These are phyloP conservation scores for Pseudorectes ferrugineus DNA, from an alignment of 2,113 vertebrate genomes.

Conservation along the genomic window DNA sequence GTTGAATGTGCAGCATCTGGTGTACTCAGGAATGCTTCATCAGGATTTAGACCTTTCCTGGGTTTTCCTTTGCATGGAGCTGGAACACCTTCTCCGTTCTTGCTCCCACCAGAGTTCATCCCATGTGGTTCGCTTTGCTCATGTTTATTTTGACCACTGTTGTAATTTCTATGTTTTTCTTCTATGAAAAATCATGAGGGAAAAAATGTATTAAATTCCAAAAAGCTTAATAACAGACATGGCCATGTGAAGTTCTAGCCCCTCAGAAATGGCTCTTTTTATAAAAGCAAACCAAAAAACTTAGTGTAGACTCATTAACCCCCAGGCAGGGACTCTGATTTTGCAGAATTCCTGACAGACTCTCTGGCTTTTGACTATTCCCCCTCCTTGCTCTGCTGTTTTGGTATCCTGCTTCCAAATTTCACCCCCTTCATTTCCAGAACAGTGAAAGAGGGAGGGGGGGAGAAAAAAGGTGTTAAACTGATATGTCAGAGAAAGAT, in stretches of 20 bases:
- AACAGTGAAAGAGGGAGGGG: fast-evolving
- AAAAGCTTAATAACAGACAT: not conserved
- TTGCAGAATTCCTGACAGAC: not conserved
- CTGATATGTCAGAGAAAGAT: not conserved
- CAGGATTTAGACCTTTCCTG: not conserved
- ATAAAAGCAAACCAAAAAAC: not conserved
- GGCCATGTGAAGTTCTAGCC: not conserved
- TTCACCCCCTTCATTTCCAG: not conserved
- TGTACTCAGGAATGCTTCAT: not conserved
- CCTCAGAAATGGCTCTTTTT: not conserved
- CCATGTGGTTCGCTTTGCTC: fast-evolving
- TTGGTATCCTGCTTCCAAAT: not conserved
- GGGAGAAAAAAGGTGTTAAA: not conserved
- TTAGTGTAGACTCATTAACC: not conserved
- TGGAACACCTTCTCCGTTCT: not conserved
- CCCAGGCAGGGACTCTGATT: not conserved
- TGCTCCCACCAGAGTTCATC: not conserved
- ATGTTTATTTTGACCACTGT: not conserved
- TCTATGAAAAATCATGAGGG: not conserved
- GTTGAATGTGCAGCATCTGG: not conserved
- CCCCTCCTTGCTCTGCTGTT: not conserved
- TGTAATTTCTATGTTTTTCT: not conserved
- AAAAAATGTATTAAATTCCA: not conserved
- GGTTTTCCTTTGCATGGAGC: not conserved
- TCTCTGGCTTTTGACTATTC: not conserved